Evolutionary conservation across 2,113 vertebrate genomes (phyloP), one percentile per base, ranked within the genome.

Genomic region (Solea solea): DNA sequence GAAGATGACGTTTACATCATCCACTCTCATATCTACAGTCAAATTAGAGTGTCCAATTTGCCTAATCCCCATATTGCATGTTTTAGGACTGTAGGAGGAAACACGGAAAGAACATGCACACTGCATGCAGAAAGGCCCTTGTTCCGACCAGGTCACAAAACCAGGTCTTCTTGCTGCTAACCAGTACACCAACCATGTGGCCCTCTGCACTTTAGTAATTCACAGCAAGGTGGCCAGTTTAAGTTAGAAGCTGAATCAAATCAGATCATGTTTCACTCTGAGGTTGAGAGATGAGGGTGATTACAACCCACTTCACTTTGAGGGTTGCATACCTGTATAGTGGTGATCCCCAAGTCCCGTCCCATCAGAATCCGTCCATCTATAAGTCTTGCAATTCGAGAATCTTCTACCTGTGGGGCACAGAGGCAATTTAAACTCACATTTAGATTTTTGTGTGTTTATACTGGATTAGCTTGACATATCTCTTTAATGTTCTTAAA

Each of bases 301-400:
- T 15, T 53, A 49, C 25, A 45, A 34, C 5, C 3, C 34, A 34
- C 34, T 34, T 34, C 1, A 25, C 7, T 44, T 9, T 8, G 42
- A 34, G n/a, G 4, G 5, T 8, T 11, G 42, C 16, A 0, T 93
- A 96, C 97, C 95, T 99, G 97, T 64, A 98, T 95, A 0, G 95
- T 97, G 78, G 98, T 98, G 80, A 97, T 96, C 11, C 98, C 97
- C 0, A 95, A 90, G 78, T 98, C 97, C 1, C 94, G 92, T 0
- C 98, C 97, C 0, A 95, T 93, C 84, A 99, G 86, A 7, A 96
- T 93, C 2, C 93, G 80, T 2, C 97, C 97, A 1, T 95, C 95
- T 28, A 96, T 92, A 11, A 99, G 80, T 76, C 86, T 93, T 5
- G 97, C 97, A 0, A 98, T 90, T 53, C 80, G 94, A 0, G 95